Evolutionary conservation across 2,888 invertebrate genomes (phyloP), one percentile per base, ranked within the genome.

Genomic region (Acheta domesticus): DNA sequence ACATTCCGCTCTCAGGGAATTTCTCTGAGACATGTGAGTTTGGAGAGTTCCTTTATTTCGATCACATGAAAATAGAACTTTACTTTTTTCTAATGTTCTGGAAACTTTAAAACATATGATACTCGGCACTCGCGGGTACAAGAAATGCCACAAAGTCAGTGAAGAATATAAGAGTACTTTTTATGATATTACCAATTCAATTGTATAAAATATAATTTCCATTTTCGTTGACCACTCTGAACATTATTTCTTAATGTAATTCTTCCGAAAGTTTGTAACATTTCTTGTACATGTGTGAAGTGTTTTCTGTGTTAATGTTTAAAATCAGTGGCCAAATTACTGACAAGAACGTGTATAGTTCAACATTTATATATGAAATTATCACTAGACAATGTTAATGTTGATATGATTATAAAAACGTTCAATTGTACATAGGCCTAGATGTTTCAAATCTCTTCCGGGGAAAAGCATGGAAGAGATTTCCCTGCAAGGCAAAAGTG

Each of bases 31-130:
- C 62, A 62, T 5, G 62, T 62, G 62, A 62, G 62, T 14, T 36
- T 62, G 62, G 62, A 62, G 62, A 62, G 62, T 62, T 62, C n/a
- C 62, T 62, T 62, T 62, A 62, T 62, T 62, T 62, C 62, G 62
- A 62, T 62, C 14, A 62, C 4, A 62, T 5, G 16, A 62, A 62
- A 19, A 12, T 62, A 14, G 16, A n/a, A 62, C 62, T 19, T 62
- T 62, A 19, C 16, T 62, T 62, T 62, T 16, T n/a, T 16, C 62
- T 62, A n/a, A 19, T 19, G 62, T 62, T 62, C 62, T 62, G 14
- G 8, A 62, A 62, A 19, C 62, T 62, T 62, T 14, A 62, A 19
- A 62, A 14, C n/a, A 62, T 62, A 16, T 8, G 62, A 62, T 62
- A n/a, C 62, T 62, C 16, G 62, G 62, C n/a, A 19, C 16, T 62